A percentile compares a stretch with the other conserved stretches of the same genome.
Conservation (phyloP, 2,113 vertebrate genomes). For the Gavia stellata region DNA sequence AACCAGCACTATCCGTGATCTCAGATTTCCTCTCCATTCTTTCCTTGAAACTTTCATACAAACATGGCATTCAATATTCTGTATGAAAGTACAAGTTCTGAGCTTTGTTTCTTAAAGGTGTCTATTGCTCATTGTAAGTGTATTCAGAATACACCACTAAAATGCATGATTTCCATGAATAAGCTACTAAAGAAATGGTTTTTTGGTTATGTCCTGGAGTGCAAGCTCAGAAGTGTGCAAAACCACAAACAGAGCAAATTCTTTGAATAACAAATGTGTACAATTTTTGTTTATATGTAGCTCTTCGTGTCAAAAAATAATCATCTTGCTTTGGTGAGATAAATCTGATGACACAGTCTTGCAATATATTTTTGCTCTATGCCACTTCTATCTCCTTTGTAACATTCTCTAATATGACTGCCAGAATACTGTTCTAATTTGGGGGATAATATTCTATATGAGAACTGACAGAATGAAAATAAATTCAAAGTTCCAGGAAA, state of each 20-base stretch:
- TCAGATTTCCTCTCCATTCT: not conserved
- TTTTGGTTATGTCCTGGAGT: not conserved
- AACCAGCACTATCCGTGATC: not conserved
- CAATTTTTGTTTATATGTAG: not conserved
- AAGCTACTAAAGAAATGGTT: not conserved
- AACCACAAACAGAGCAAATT: conserved; percentile 15
- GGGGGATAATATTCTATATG: conserved; percentile 43
- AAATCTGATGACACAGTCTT: conserved; percentile 28
- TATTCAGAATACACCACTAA: not conserved
- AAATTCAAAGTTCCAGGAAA: conserved; percentile 47
- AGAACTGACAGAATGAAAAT: conserved; percentile 58
- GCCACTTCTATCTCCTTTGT: conserved; percentile 39
- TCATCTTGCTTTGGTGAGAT: not conserved
- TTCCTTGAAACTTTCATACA: not conserved
- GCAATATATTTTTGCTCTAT: conserved; percentile 13
- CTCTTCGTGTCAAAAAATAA: not conserved
- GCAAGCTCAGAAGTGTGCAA: not conserved
- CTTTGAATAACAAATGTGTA: not conserved
- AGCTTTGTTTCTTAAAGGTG: not conserved
- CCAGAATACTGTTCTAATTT: conserved; percentile 51
- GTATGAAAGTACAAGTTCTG: not conserved
- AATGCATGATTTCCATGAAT: not conserved
- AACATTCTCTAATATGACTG: conserved; percentile 18
- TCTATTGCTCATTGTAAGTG: not conserved
- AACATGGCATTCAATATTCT: not conserved